Evolutionary conservation across 2,113 vertebrate species (phyloP).

Genomic region (Melospiza georgiana): DNA sequence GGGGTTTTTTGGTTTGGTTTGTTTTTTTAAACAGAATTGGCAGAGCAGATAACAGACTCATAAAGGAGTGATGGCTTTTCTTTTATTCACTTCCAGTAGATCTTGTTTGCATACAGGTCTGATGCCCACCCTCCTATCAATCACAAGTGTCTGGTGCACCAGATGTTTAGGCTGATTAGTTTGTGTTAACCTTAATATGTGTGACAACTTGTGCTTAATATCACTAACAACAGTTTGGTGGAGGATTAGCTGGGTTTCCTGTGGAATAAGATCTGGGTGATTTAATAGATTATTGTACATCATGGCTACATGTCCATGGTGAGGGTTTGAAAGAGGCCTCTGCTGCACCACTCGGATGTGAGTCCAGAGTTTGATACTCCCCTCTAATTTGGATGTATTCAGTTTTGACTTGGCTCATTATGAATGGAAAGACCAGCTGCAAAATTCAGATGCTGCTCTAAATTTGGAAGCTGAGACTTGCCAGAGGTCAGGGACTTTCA

Average conservation of each 20-base stretch:
- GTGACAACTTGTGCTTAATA: background rate
- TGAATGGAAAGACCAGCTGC: constrained; percentile 12
- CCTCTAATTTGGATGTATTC: constrained; percentile 33
- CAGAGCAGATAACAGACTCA: background rate
- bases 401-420: constrained; percentile 31
- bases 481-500: constrained; percentile 7
- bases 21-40: background rate
- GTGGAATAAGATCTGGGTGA: background rate
- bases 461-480: constrained; percentile 4
- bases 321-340: background rate
- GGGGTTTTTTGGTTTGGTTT: background rate
- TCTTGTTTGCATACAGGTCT: background rate
- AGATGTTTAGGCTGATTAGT: background rate
- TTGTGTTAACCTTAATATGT: background rate
- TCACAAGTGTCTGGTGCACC: background rate
- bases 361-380: constrained; percentile 13
- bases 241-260: background rate
- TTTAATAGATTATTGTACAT: background rate
- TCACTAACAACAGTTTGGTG: background rate
- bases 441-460: constrained; percentile 37
- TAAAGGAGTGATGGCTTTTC: background rate
- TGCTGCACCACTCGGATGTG: background rate
- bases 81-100: background rate
- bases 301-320: background rate
- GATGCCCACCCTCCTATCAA: background rate